These are phyloP conservation scores for Sesia apiformis DNA, from an alignment of 2,888 invertebrate genomes.

Conservation along the genomic window DNA sequence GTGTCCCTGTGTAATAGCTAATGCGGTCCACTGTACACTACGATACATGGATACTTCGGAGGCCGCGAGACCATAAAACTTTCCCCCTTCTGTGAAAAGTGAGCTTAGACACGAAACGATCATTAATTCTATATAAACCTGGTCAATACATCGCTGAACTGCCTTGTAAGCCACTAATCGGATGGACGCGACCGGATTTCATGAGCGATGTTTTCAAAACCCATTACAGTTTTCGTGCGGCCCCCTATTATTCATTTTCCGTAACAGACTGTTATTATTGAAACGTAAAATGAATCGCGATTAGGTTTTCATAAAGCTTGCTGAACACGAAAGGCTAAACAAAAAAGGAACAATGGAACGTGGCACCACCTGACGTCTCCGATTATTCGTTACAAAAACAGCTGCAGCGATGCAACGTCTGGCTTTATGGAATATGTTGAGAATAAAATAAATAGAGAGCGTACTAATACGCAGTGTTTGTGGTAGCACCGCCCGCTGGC, in stretches of 20 bases:
- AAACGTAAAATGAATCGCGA: constrained; percentile 15
- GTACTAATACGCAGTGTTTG: constrained; percentile 28
- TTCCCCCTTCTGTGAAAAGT: constrained; percentile 53
- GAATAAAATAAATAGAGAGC: constrained; percentile 40
- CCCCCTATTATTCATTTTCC: background rate
- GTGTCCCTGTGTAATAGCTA: too few species aligned
- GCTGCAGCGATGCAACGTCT: constrained; percentile 17
- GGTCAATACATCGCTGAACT: constrained; percentile 17
- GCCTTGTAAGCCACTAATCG: constrained; percentile 38
- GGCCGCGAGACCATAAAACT: constrained; percentile 50
- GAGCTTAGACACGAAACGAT: constrained; percentile 58
- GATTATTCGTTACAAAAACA: constrained; percentile 23
- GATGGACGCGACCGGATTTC: constrained; percentile 38
- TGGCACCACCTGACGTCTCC: constrained; percentile 15
- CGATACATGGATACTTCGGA: constrained; percentile 3
- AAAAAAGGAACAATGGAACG: constrained; percentile 16
- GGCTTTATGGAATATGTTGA: constrained; percentile 23
- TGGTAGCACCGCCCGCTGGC: constrained; percentile 1
- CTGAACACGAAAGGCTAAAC: constrained; percentile 17
- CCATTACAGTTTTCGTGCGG: constrained; percentile 3
- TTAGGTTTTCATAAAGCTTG: constrained; percentile 13
- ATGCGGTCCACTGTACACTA: background rate
- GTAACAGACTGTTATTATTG: constrained; percentile 15
- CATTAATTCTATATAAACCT: constrained; percentile 46
- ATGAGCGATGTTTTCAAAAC: constrained; percentile 14